Evolutionary conservation across 2,113 vertebrate genomes (phyloP).

Genomic region (Thamnaconus septentrionalis): DNA sequence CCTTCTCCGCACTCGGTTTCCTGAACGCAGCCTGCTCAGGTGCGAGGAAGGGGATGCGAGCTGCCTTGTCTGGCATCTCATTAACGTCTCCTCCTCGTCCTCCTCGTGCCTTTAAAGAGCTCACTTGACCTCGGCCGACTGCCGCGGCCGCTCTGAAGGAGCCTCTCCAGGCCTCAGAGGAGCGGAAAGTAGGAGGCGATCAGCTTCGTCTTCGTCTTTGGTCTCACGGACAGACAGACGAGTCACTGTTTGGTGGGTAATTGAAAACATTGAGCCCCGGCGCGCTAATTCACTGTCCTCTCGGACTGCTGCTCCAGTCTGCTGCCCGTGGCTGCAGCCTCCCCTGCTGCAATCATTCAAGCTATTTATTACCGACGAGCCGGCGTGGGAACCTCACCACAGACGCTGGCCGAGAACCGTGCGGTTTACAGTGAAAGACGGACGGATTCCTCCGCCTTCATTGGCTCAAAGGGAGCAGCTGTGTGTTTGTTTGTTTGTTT

Average conservation of each 20-base stretch:
- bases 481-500: no score
- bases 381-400: no score
- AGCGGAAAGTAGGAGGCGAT: constrained; percentile 25
- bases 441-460: no score
- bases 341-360: no score
- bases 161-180: constrained; percentile 5
- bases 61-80: not conserved
- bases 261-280: no score
- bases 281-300: no score
- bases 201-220: constrained; percentile 2
- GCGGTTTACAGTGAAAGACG: no score
- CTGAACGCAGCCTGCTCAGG: not conserved
- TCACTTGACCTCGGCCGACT: constrained; percentile 9
- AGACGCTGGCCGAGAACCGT: no score
- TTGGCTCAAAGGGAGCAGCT: no score
- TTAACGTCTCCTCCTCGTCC: constrained; percentile 4
- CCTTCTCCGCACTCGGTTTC: no score
- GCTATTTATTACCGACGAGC: no score
- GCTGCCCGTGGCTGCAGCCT: not conserved
- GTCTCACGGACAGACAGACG: not conserved
- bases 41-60: not conserved
- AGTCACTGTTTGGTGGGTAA: not conserved
- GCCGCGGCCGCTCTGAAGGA: constrained; percentile 20
- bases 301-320: not conserved
- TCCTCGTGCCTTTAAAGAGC: not conserved